Evolutionary conservation across 2,113 vertebrate species (phyloP).

Genomic region (Nothocercus nigrocapillus): DNA sequence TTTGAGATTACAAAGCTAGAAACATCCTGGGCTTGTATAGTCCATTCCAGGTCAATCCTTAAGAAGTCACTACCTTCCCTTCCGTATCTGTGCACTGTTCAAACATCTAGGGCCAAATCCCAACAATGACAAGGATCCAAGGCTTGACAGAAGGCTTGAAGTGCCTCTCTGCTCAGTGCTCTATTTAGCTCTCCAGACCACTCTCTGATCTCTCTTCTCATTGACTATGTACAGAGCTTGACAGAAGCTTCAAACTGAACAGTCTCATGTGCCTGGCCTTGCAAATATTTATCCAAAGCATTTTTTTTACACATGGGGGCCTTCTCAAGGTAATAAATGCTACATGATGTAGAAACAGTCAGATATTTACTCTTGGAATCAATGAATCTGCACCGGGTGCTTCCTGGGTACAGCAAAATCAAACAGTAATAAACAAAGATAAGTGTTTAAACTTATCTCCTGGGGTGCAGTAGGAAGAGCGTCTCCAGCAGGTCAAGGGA

Average conservation of each 20-base stretch:
- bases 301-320: neutral
- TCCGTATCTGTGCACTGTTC: neutral
- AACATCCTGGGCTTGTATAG: neutral
- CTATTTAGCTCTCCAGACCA: neutral
- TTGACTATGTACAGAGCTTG: neutral
- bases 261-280: neutral
- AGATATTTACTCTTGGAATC: constrained; percentile 18
- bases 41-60: constrained; percentile 11
- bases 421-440: neutral
- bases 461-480: too few relatives aligned
- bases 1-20: constrained; percentile 12
- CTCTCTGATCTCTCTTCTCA: constrained; percentile 5
- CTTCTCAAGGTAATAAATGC: constrained; percentile 42
- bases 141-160: neutral
- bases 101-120: neutral
- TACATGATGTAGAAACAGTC: constrained; percentile 3
- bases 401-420: neutral
- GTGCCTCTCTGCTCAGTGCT: neutral
- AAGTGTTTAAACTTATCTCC: neutral
- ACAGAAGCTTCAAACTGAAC: neutral
- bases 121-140: neutral
- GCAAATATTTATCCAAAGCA: constrained; percentile 27
- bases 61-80: neutral
- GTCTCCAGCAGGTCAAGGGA: too few relatives aligned
- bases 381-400: constrained; percentile 27